A percentile compares a stretch with the other conserved stretches of the same genome.
Conservation (phyloP, 2,888 invertebrate genomes). For the Salticus scenicus region DNA sequence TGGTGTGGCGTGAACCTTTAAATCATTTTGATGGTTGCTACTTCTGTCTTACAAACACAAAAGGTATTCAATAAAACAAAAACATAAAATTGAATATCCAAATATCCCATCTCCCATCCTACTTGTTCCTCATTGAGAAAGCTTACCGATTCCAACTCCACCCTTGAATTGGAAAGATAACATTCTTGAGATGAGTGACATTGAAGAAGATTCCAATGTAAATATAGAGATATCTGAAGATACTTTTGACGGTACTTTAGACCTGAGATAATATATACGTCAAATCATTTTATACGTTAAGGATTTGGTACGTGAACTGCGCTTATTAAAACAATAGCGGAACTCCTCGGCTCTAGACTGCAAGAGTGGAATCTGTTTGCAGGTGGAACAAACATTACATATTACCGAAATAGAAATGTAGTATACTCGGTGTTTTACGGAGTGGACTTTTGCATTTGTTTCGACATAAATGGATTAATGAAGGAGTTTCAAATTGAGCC, state of each 20-base stretch:
- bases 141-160: neutral
- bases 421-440: neutral
- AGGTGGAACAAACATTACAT: neutral
- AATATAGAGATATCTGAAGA: neutral
- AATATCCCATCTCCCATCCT: neutral
- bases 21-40: neutral
- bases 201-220: neutral
- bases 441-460: neutral
- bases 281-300: neutral
- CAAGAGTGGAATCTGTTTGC: neutral
- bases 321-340: neutral
- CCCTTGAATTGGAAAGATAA: too few relatives aligned
- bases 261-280: neutral
- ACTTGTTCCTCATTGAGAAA: neutral
- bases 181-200: too few relatives aligned
- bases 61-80: too few relatives aligned
- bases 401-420: neutral
- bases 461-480: neutral
- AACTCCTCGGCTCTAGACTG: neutral
- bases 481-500: neutral
- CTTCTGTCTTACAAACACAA: too few relatives aligned
- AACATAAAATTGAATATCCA: too few relatives aligned
- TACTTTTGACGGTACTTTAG: neutral
- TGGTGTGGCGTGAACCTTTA: neutral
- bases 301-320: neutral